Evolutionary conservation across 2,888 invertebrate genomes (phyloP).

Genomic region (Rosalia funebris): DNA sequence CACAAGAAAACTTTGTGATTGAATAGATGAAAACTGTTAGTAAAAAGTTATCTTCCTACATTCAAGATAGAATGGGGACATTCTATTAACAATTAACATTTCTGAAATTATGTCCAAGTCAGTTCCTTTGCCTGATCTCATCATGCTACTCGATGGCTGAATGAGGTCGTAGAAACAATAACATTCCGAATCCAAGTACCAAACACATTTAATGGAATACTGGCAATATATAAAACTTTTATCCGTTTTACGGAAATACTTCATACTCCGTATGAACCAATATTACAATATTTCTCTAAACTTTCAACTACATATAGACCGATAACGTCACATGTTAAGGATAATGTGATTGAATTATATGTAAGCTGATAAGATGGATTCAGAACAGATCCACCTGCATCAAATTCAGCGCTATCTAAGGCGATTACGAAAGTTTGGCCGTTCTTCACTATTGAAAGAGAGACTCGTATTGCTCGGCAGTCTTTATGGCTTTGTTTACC

Average conservation of each 20-base stretch:
- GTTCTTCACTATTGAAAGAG: conserved; percentile 58
- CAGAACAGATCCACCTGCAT: conserved; percentile 54
- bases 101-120: no score
- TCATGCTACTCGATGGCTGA: no score
- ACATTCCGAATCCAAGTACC: no score
- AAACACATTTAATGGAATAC: no score
- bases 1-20: no score
- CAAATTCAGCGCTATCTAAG: conserved; percentile 54
- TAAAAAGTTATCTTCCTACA: no score
- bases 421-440: conserved; percentile 62
- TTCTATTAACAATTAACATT: no score
- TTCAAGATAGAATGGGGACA: no score
- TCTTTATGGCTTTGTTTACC: conserved; percentile 64
- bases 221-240: neutral
- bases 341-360: conserved; percentile 46
- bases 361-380: conserved; percentile 50
- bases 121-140: no score
- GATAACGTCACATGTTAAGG: conserved; percentile 22
- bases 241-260: conserved; percentile 9
- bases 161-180: no score
- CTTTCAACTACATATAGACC: conserved; percentile 14
- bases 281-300: conserved; percentile 20
- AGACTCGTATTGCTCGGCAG: conserved; percentile 50
- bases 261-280: neutral
- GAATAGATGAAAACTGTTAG: no score